Base-by-base conservation (phyloP, 2,113 vertebrate genomes). In the Nycticorax nycticorax region DNA sequence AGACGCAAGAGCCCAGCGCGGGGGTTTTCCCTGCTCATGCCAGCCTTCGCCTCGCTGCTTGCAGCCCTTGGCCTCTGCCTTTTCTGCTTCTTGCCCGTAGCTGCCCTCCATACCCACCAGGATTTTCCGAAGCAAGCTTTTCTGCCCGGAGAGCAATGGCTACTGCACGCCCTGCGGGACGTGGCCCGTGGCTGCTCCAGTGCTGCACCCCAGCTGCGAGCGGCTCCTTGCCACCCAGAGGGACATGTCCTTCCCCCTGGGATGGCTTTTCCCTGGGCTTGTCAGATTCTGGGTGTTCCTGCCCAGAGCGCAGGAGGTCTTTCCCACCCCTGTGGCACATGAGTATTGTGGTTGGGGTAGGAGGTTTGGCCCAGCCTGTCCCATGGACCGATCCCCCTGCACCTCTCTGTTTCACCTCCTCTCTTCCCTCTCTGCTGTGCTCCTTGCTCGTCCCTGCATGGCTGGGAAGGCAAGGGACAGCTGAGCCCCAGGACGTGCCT, bases 221-320 rank as follows among this genome's bases (percentile, higher is more conserved):
- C 9, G 2, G 27, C 52, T 32, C 50, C 63, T 30, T 2, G 12
- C 33, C 1, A 1, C 32, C 48, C 2, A 0, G 39, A 10, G 39
- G 50, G 24, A 48, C 19, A 3, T 2, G 5, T 50, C n/a, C 37
- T 17, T 62, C 18, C 47, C 30, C 0, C 0, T 14, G 19, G 33
- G 64, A 28, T 0, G 8, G 26, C 16, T 17, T 26, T 55, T 23
- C 39, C 39, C 33, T 47, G 55, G 64, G 9, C 64, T 45, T 14
- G 33, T 27, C 14, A 10, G 47, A 39, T 22, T 37, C 14, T 6
- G 55, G 37, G 47, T 37, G 45, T 32, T 48, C 52, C 53, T 52
- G 12, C 45, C 45, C 21, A 2, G 32, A 35, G 26, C 43, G 15
- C 0, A 2, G 30, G 14, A 18, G 26, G 19, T 24, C 37, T 43